Evolutionary conservation across 1,140 invertebrate species (phyloP).

Genomic region (Idris sp.): DNA sequence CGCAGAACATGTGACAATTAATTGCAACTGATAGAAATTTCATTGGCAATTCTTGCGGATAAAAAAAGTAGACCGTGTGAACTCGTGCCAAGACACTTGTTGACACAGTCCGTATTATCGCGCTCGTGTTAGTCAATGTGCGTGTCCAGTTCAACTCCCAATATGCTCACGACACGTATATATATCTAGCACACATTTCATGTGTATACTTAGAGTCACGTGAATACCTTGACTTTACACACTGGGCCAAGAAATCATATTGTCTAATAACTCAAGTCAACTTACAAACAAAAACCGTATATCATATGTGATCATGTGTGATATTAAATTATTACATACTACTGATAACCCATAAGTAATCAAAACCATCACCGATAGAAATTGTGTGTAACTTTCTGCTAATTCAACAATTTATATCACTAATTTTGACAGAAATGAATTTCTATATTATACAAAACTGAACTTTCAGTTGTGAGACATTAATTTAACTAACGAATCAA

Average conservation of each 20-base stretch:
- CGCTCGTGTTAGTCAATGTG: slow-evolving; percentile 45
- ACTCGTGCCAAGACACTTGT: slow-evolving; percentile 66
- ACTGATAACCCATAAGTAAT: no score
- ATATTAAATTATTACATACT: no score
- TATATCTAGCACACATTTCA: slow-evolving; percentile 26
- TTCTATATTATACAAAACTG: no score
- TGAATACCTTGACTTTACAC: slow-evolving; percentile 10
- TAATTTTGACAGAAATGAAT: no score
- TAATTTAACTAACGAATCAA: no score
- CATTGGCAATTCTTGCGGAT: slow-evolving; percentile 29
- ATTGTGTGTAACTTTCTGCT: no score
- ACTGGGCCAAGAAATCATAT: slow-evolving; percentile 23
- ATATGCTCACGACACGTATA: slow-evolving; percentile 36
- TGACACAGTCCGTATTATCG: slow-evolving; percentile 55
- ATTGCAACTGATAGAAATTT: slow-evolving; percentile 26
- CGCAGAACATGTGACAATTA: slow-evolving; percentile 10
- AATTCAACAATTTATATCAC: no score
- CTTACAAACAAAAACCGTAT: no score
- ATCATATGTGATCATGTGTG: no score
- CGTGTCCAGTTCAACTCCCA: slow-evolving; percentile 48
- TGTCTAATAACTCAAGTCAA: not conserved
- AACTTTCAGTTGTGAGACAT: no score
- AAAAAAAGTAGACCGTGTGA: slow-evolving; percentile 57
- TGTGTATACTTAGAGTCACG: slow-evolving; percentile 22
- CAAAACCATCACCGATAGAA: no score